phyloP scores from a whole-genome alignment of 2,888 invertebrate species.

The Anticlea derivata region DNA sequence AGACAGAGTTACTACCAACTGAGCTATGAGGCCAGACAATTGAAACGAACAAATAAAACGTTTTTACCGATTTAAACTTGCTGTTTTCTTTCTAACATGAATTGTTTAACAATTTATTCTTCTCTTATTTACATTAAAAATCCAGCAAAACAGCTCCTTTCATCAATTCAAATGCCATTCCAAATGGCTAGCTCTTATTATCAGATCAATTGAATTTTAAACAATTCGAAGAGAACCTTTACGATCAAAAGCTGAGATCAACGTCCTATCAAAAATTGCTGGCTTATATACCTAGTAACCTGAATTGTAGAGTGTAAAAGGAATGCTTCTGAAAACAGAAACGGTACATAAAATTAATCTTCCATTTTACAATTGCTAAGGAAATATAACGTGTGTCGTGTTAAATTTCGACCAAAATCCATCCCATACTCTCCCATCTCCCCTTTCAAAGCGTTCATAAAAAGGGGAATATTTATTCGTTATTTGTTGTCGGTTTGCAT shows the following conservation, averaged over 20 bases:
- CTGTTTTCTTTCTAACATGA: not conserved
- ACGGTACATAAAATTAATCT: too few species aligned
- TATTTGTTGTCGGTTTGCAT: constrained; percentile 82
- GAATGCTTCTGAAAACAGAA: not conserved
- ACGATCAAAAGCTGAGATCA: constrained; percentile 23
- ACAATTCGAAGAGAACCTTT: constrained; percentile 41
- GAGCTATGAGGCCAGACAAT: too few species aligned
- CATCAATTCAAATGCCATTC: constrained; percentile 32
- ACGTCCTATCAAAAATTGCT: constrained; percentile 62
- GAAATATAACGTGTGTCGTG: too few species aligned
- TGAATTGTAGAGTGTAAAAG: too few species aligned
- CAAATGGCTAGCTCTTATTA: constrained; percentile 25
- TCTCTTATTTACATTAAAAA: constrained; percentile 21
- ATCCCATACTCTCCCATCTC: constrained; percentile 66
- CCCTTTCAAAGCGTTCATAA: constrained; percentile 79
- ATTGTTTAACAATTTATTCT: not conserved
- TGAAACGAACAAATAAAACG: too few species aligned
- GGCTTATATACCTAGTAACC: too few species aligned
- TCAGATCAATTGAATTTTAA: constrained; percentile 41
- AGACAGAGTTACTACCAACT: too few species aligned
- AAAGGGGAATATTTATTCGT: constrained; percentile 78
- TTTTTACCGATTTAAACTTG: too few species aligned
- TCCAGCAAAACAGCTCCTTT: constrained; percentile 18
- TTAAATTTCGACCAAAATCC: constrained; percentile 76
- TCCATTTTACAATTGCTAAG: too few species aligned